These are phyloP conservation scores for Dendrocincla fuliginosa DNA, from an alignment of 2,797 vertebrate species.

Conservation along the genomic window DNA sequence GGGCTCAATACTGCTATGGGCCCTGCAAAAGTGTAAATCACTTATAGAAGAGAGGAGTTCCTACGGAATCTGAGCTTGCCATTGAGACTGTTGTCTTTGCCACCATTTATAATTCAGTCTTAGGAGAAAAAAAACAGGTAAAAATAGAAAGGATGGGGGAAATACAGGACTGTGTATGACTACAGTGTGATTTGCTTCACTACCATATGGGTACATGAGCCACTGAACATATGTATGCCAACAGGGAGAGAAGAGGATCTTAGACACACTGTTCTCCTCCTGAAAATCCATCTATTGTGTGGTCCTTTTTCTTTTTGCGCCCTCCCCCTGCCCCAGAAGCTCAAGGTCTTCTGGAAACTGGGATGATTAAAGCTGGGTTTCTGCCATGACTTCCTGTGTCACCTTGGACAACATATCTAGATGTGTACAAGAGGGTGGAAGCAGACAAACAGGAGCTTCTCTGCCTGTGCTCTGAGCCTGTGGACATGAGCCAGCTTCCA, in stretches of 20 bases:
- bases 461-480: background rate
- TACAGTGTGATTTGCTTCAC: background rate
- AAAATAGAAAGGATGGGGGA: background rate
- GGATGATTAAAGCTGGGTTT: background rate
- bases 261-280: background rate
- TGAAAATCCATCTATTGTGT: background rate
- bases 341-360: background rate
- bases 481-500: background rate
- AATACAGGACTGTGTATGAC: background rate
- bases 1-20: background rate
- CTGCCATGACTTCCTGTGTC: background rate
- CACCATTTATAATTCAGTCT: background rate
- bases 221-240: background rate
- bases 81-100: background rate
- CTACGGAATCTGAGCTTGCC: background rate
- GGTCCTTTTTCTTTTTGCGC: background rate
- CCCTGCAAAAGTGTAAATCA: background rate
- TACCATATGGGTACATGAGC: background rate
- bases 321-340: background rate
- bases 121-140: background rate
- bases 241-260: background rate
- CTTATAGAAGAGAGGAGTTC: background rate
- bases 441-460: background rate
- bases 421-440: background rate
- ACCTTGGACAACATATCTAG: background rate